Evolutionary conservation across 2,797 vertebrate genomes (phyloP).

Genomic region (Pitangus sulphuratus): DNA sequence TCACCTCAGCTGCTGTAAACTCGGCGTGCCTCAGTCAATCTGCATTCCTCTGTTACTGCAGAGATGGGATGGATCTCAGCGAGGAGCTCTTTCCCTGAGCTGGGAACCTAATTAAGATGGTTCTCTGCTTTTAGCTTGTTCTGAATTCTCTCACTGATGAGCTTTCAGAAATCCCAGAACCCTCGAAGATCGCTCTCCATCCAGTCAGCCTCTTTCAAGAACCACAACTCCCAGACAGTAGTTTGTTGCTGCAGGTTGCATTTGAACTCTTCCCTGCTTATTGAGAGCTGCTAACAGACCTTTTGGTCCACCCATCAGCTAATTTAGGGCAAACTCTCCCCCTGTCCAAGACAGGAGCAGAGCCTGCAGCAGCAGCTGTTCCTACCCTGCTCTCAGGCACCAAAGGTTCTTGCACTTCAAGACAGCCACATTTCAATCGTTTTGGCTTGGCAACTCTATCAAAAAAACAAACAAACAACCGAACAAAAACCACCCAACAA

Average conservation of each 20-base stretch:
- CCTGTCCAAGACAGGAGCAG: background rate
- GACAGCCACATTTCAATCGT: background rate
- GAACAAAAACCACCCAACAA: background rate
- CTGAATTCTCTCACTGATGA: background rate
- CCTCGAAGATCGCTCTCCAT: background rate
- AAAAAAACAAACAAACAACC: background rate
- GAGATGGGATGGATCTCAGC: background rate
- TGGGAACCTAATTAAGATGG: background rate
- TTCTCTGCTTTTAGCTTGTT: background rate
- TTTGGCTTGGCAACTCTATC: background rate
- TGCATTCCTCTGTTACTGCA: background rate
- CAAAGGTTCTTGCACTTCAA: background rate
- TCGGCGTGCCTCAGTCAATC: background rate
- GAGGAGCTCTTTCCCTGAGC: background rate
- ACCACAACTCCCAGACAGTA: rapidly evolving
- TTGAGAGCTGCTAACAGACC: background rate
- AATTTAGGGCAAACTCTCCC: background rate
- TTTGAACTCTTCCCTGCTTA: background rate
- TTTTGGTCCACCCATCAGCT: background rate
- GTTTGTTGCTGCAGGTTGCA: background rate
- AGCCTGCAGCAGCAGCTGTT: background rate
- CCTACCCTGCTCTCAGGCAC: rapidly evolving
- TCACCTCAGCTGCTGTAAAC: conserved; percentile 27
- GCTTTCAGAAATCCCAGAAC: background rate
- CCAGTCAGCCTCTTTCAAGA: background rate